Conservation (phyloP, 1,140 invertebrate species). For the Gyrodactylus salaris region DNA sequence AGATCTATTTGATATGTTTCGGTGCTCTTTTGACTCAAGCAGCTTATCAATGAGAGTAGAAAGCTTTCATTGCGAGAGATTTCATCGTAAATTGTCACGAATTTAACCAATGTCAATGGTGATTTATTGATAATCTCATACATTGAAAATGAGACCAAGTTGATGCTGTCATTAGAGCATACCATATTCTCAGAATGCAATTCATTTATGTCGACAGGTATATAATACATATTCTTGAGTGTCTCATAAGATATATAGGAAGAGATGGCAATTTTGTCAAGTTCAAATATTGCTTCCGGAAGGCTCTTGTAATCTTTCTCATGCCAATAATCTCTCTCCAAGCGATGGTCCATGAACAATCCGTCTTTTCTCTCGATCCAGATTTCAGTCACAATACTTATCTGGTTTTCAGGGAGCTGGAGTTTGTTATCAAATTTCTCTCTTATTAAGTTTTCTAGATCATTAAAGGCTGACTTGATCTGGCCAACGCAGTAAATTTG, state of each 20-base stretch:
- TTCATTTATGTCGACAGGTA: not conserved
- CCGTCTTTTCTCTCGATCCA: not conserved
- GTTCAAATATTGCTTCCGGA: not conserved
- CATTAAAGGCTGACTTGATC: too few species aligned
- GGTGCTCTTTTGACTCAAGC: not conserved
- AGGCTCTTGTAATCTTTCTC: not conserved
- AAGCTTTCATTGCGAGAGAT: not conserved
- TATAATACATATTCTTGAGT: not conserved
- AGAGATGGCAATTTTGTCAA: not conserved
- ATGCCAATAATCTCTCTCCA: not conserved
- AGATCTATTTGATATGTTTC: not conserved
- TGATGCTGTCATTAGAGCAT: not conserved
- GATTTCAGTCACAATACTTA: not conserved
- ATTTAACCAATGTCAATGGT: not conserved
- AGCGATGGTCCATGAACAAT: not conserved
- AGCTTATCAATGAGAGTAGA: not conserved
- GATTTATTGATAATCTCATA: not conserved
- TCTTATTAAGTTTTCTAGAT: not conserved
- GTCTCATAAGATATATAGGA: not conserved
- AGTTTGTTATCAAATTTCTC: not conserved
- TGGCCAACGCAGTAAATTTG: too few species aligned
- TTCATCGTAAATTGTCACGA: not conserved
- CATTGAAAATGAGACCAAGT: not conserved
- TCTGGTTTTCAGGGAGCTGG: not conserved
- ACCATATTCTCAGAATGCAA: not conserved